Evolutionary conservation across 92 coral and sea anemone genomes (phyloP), one percentile per base, ranked within the genome.

Genomic region (Meandrina meandrites): DNA sequence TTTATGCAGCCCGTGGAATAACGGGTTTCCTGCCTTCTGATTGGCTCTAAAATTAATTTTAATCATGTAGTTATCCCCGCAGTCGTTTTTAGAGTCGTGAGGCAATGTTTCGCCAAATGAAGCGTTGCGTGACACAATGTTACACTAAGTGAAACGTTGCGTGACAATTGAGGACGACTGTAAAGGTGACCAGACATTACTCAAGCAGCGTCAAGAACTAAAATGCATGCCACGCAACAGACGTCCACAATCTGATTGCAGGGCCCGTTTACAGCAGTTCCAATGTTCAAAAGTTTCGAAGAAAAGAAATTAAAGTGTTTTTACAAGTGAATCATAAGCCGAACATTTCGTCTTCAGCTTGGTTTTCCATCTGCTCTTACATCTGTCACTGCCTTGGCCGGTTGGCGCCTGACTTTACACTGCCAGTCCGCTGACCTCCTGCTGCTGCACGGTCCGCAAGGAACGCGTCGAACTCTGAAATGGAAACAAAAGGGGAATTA

Each of bases 381-480:
- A 97, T 97, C 76, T 97, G 98, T 70, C 99, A 87, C 87, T 95
- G 99, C 36, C 90, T 91, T 37, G 99, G 97, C 45, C 98, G 85
- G 54, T 81, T 85, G 31, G 89, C 87, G 56, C 94, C 93, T 66
- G 91, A 16, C 53, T 94, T 94, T 36, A 85, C 89, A 72, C 96
- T 94, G 14, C 90, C 93, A 48, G 89, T 86, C 87, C 96, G 89
- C 89, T 93, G 94, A 36, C 99, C 99, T 30, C 97, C 97, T 10
- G 99, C 92, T 31, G 93, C 93, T 19, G 99, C 99, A 51, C 99
- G 90, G 50, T 97, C 92, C 7, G 94, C 94, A n/a, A 97, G 94
- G 76, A 97, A 97, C 81, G 90, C 78, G 89, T 97, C 99, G 82
- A 97, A 97, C 83, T 97, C 99, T 97, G 79, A 67, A n/a, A n/a